Evolutionary conservation across 2,888 invertebrate genomes (phyloP).

Genomic region (Zaprionus obscuricornis): DNA sequence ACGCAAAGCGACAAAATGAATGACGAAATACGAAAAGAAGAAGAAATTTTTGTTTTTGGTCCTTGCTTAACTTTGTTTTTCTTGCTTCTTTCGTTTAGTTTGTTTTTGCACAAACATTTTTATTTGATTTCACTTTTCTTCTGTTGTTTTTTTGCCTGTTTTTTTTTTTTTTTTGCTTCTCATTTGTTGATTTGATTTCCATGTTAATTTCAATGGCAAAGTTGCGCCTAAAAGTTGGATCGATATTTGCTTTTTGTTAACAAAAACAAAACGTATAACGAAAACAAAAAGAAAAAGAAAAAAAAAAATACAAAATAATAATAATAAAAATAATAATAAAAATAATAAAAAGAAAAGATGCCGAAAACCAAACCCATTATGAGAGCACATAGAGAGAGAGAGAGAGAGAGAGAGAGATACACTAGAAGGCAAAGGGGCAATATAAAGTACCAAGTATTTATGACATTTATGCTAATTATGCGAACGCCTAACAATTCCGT

Average conservation of each 20-base stretch:
- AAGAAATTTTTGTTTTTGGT: constrained; percentile 12
- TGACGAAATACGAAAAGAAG: constrained; percentile 30
- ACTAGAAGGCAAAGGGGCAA: too few relatives aligned
- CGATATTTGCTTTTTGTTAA: constrained; percentile 44
- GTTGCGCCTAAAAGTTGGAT: constrained; percentile 43
- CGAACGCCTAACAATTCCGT: constrained; percentile 34
- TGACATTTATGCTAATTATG: constrained; percentile 70
- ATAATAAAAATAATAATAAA: too few relatives aligned
- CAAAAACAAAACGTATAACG: constrained; percentile 27
- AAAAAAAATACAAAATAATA: too few relatives aligned
- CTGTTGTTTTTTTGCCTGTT: constrained; percentile 12
- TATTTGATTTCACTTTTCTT: constrained; percentile 48
- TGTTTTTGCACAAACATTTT: constrained; percentile 51
- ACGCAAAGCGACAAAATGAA: constrained; percentile 8
- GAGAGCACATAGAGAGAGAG: too few relatives aligned
- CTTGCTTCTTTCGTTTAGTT: constrained; percentile 4
- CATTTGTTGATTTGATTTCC: constrained; percentile 67
- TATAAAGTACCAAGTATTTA: constrained; percentile 53
- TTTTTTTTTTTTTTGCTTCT: constrained; percentile 16
- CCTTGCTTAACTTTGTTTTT: constrained; percentile 20
- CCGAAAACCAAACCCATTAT: too few relatives aligned
- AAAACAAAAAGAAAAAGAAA: too few relatives aligned
- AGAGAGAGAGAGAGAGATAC: too few relatives aligned
- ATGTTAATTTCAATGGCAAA: constrained; percentile 64
- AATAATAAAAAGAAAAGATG: too few relatives aligned